phyloP scores from a whole-genome alignment of 2,888 invertebrate species.

The Tipula unca region DNA sequence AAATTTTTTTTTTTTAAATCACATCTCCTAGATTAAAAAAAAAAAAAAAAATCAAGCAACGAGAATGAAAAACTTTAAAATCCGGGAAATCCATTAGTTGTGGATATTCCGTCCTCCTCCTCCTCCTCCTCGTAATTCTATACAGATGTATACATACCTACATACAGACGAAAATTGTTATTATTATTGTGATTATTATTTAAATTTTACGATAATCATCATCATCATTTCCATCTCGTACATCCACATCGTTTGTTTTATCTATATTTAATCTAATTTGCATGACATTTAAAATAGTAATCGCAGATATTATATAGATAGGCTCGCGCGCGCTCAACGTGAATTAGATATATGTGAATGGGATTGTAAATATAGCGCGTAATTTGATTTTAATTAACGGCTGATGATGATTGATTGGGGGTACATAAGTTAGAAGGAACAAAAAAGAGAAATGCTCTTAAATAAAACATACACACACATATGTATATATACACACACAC shows the following conservation, averaged over 20 bases:
- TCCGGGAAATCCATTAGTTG: neutral
- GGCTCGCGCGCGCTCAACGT: neutral
- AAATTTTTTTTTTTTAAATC: neutral
- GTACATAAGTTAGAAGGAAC: neutral
- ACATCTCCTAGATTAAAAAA: neutral
- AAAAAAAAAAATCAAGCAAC: neutral
- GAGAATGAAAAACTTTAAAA: neutral
- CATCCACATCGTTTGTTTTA: slow-evolving; percentile 2
- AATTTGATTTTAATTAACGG: neutral
- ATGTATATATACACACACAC: neutral
- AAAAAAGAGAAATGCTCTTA: neutral
- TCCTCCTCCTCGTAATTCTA: neutral
- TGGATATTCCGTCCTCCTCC: neutral
- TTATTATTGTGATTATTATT: neutral
- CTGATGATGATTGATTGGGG: neutral
- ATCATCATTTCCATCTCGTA: neutral
- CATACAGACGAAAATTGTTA: neutral
- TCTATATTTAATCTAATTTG: neutral
- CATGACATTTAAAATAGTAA: neutral
- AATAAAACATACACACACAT: too few relatives aligned
- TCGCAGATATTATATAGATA: neutral
- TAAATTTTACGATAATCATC: neutral
- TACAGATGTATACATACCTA: neutral
- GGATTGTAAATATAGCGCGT: neutral
- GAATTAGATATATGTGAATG: neutral